Base-by-base conservation (phyloP, 2,797 vertebrate genomes). In the Anomalospiza imberbis region DNA sequence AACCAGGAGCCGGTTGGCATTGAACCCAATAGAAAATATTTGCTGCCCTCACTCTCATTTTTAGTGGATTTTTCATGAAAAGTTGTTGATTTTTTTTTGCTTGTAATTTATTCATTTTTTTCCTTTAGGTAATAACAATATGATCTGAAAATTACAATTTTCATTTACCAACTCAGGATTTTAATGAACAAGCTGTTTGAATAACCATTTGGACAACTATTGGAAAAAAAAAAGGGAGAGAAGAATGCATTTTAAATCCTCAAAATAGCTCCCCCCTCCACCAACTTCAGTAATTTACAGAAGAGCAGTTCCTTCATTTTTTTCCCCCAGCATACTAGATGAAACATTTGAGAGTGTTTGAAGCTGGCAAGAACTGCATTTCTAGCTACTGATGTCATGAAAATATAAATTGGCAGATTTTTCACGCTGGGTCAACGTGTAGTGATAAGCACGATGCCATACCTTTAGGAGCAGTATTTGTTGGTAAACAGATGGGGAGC, bases 371-470 rank as follows among this genome's bases (percentile, higher is more conserved):
- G 92, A 81, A 82, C 91, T 29, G 82, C 83, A 79, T 93, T 94
- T 94, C 80, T 91, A 95, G 85, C 80, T 88, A 86, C 77, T 84
- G 94, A 95, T 96, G 91, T 94, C 85, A 94, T 70, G 83, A 94
- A 95, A 93, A 95, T 82, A 93, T 50, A 94, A 96, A 95, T 94
- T 95, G 93, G 94, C 89, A 88, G 89, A 96, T 96, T 97, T 94
- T 95, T 90, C 95, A 95, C 25, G 53, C 95, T 93, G 94, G 94
- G 89, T 94, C 95, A 95, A 90, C 0, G 2, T 88, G 95, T 67
- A 94, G 91, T 2, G 91, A 96, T 96, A 96, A 95, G 95, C 91
- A 73, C 79, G 58, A 90, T 42, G 71, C 74, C 85, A 36, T 95
- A 95, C 94, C 94, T 95, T 88, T 53, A 94, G 90, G 83, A 95